Evolutionary conservation across 2,888 invertebrate genomes (phyloP).

Genomic region (Entomobrya multifasciata): DNA sequence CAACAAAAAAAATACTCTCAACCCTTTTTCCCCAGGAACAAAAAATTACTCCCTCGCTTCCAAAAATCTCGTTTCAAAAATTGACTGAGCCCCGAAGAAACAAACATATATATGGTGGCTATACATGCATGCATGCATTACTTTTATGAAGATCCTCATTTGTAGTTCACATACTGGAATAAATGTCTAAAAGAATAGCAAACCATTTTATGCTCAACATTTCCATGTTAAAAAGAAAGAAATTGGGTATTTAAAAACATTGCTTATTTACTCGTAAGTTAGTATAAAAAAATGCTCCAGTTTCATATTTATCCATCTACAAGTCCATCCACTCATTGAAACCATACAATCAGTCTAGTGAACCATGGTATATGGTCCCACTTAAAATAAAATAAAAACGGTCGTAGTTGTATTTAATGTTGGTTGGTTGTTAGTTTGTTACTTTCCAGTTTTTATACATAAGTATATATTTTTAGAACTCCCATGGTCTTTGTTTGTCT

Average conservation of each 20-base stretch:
- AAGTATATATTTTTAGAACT: background rate
- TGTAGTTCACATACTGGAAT: background rate
- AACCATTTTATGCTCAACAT: conserved; percentile 5
- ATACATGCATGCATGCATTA: conserved; percentile 45
- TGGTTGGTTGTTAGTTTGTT: background rate
- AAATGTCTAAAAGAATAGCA: too few species aligned
- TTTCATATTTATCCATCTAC: background rate
- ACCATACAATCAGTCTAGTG: background rate
- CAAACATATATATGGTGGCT: too few species aligned
- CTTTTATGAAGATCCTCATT: conserved; percentile 19
- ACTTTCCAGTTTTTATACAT: background rate
- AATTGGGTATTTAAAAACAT: conserved; percentile 29
- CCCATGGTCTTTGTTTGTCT: conserved; percentile 9
- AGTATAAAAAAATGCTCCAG: too few species aligned
- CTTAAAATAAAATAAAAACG: conserved; percentile 3
- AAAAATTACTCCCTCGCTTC: background rate
- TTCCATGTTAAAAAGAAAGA: conserved; percentile 54
- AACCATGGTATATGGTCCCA: background rate
- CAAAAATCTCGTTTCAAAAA: background rate
- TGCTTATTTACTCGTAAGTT: background rate
- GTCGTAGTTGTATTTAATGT: background rate
- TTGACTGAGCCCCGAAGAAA: background rate
- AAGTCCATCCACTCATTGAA: background rate
- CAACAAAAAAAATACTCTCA: conserved; percentile 5
- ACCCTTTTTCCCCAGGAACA: background rate